Conservation (phyloP, 2,888 invertebrate genomes). For the Palloptera scutellata region DNA sequence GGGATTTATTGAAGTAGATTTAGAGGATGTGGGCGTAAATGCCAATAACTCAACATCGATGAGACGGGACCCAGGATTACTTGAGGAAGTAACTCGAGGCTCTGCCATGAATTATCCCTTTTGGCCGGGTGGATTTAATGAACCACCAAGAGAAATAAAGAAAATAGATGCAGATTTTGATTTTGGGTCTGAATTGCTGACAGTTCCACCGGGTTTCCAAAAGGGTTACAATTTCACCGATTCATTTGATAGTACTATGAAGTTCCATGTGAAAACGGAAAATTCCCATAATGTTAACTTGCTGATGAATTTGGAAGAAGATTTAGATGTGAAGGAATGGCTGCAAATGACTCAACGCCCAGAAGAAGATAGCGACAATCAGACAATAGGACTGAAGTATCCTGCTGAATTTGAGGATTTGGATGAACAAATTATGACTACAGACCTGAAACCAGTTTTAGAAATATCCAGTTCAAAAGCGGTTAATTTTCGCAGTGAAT, state of each 20-base stretch:
- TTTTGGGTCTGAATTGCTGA: conserved; percentile 63
- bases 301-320: conserved; percentile 55
- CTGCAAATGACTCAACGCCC: conserved; percentile 48
- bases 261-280: conserved; percentile 38
- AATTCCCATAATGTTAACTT: conserved; percentile 53
- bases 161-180: conserved; percentile 61
- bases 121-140: conserved; percentile 83
- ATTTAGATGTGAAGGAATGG: conserved; percentile 60
- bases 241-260: neutral
- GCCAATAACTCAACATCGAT: conserved; percentile 82
- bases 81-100: conserved; percentile 74
- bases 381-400: conserved; percentile 18
- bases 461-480: conserved; percentile 71
- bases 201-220: conserved; percentile 74
- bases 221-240: conserved; percentile 68
- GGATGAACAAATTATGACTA: conserved; percentile 57
- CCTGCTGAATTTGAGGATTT: conserved; percentile 51
- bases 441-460: conserved; percentile 70
- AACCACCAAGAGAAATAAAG: conserved; percentile 66
- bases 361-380: conserved; percentile 36
- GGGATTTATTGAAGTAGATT: conserved; percentile 71
- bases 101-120: conserved; percentile 84
- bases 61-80: conserved; percentile 78
- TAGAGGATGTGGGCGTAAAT: conserved; percentile 70
- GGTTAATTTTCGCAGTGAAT: conserved; percentile 68